Base-by-base conservation (phyloP, 2,888 invertebrate genomes). In the Lithosia quadra region DNA sequence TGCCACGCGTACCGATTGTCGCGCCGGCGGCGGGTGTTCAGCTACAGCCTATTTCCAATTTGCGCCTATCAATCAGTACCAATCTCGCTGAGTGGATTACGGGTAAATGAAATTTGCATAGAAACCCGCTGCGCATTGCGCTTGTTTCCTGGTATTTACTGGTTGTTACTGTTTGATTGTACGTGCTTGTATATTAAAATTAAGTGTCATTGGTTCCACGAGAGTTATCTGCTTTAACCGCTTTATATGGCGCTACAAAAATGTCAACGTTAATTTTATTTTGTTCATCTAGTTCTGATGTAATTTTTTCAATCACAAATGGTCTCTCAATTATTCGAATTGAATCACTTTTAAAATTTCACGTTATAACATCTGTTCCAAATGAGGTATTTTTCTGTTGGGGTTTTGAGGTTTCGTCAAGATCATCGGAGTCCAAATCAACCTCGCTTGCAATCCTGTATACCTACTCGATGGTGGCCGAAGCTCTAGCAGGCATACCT, bases 71-170 rank as follows among this genome's bases (percentile, higher is more conserved):
- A 96, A 96, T 96, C 96, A 96, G 94, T 95, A 95, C 95, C 96
- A 96, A 96, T 96, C 96, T 95, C 96, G 90, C 94, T 95, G 96
- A 96, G 96, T 96, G 96, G 96, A 96, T 96, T 96, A 96, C 96
- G 90, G 91, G 92, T 94, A 96, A 96, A 96, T 96, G 96, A 95
- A 96, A 96, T 96, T 96, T 96, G 96, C 96, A 96, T 96, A 96
- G 96, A 94, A 94, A 91, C 91, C 90, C 90, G 87, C 75, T 80
- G 81, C 82, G 84, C 79, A 77, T 72, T 78, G 75, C 81, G 84
- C 84, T 88, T 89, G 89, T 90, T 86, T 84, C 88, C 89, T 79
- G 85, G 86, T 90, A 88, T 91, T 90, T 90, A 88, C 83, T 81
- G 80, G 74, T 11, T 72, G 76, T 81, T 69, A 71, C 70, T 73